phyloP scores from a whole-genome alignment of 2,113 vertebrate species.

The Cottus gobio region DNA sequence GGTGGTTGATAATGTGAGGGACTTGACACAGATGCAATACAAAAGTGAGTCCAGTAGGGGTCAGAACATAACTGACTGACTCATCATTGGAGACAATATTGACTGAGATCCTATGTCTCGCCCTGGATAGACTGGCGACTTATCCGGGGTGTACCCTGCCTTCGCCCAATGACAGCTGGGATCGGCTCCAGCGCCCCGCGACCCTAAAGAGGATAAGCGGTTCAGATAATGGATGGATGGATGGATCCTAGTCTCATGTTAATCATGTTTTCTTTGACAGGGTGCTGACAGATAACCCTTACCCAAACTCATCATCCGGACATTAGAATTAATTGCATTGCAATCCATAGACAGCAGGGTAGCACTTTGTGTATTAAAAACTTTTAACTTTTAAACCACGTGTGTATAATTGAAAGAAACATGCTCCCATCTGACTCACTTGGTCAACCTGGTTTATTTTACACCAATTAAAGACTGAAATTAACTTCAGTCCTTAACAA shows the following conservation, averaged over 20 bases:
- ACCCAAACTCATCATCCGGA: background rate
- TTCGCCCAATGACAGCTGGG: too few relatives aligned
- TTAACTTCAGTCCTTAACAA: background rate
- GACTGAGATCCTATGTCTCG: background rate
- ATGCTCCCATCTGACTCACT: background rate
- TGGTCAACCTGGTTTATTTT: background rate
- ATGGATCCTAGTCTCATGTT: too few relatives aligned
- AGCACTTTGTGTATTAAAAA: background rate
- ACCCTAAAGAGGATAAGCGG: too few relatives aligned
- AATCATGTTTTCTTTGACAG: background rate
- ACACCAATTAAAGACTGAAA: background rate
- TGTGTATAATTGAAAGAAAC: background rate
- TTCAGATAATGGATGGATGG: too few relatives aligned
- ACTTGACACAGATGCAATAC: background rate
- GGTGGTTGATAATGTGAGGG: slow-evolving; percentile 14
- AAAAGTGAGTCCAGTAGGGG: slow-evolving; percentile 34
- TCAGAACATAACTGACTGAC: slow-evolving; percentile 20
- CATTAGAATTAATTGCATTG: background rate
- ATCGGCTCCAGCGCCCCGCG: too few relatives aligned
- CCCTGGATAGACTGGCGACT: too few relatives aligned
- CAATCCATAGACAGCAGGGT: background rate
- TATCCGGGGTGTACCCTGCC: too few relatives aligned
- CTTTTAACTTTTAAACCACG: background rate
- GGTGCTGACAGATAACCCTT: background rate
- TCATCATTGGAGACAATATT: background rate